These are phyloP conservation scores for Malurus elegans DNA, from an alignment of 2,113 vertebrate species.

Conservation along the genomic window DNA sequence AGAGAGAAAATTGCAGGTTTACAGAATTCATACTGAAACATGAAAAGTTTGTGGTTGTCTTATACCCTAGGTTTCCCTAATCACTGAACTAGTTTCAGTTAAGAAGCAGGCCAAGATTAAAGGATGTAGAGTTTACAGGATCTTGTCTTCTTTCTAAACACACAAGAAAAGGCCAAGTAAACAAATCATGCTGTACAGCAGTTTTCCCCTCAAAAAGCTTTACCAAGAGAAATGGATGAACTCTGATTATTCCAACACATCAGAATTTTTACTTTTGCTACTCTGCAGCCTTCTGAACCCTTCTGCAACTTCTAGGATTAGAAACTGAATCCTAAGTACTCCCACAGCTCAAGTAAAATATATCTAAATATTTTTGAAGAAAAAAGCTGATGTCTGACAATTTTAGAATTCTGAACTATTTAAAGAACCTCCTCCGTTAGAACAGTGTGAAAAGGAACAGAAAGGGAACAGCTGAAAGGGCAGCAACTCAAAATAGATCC, in stretches of 20 bases:
- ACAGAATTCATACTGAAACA: neutral
- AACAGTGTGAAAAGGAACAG: neutral
- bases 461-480: neutral
- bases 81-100: neutral
- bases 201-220: neutral
- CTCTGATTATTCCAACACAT: neutral
- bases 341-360: neutral
- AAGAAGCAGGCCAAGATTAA: neutral
- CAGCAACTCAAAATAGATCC: neutral
- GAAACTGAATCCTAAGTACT: neutral
- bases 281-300: neutral
- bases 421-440: neutral
- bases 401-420: conserved; percentile 11
- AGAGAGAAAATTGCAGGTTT: neutral
- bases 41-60: neutral
- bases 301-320: neutral
- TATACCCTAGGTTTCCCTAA: neutral
- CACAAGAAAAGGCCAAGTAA: neutral
- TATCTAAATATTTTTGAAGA: neutral
- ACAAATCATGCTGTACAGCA: neutral
- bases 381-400: conserved; percentile 2
- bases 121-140: neutral
- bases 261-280: neutral
- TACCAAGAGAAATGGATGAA: neutral
- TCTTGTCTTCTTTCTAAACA: neutral